These are phyloP conservation scores for Fabriciana adippe DNA, from an alignment of 2,888 invertebrate species.

Conservation along the genomic window DNA sequence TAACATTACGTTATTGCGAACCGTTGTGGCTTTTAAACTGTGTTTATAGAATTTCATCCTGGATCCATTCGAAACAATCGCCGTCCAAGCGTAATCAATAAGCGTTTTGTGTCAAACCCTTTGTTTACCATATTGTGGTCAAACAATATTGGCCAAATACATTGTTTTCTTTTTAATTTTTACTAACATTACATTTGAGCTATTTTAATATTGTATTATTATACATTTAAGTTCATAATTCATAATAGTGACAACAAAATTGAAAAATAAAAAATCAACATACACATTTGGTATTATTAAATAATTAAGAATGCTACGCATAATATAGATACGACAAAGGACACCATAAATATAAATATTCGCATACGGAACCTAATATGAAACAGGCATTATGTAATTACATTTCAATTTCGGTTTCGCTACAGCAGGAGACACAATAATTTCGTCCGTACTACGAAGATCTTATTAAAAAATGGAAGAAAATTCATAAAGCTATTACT, in stretches of 20 bases:
- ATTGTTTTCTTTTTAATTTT: too few species aligned
- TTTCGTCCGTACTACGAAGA: slow-evolving; percentile 61
- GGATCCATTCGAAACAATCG: slow-evolving; percentile 21
- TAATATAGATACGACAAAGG: too few species aligned
- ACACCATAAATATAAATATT: background rate
- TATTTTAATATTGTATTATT: too few species aligned
- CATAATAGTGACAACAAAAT: too few species aligned
- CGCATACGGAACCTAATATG: slow-evolving; percentile 31
- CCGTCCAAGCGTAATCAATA: slow-evolving; percentile 5
- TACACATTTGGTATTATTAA: too few species aligned
- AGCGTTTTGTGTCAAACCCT: background rate
- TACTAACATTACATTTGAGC: background rate
- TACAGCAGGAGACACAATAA: slow-evolving; percentile 58
- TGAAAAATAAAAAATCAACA: too few species aligned
- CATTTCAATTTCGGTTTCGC: slow-evolving; percentile 55
- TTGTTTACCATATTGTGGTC: background rate
- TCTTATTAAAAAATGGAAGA: slow-evolving; percentile 63
- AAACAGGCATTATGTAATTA: slow-evolving; percentile 33
- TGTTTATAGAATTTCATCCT: slow-evolving; percentile 64
- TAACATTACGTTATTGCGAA: slow-evolving; percentile 70
- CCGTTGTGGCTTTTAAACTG: slow-evolving; percentile 70
- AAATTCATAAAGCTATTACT: slow-evolving; percentile 69
- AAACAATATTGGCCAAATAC: too few species aligned
- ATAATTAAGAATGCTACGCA: too few species aligned
- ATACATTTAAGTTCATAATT: too few species aligned